Base-by-base conservation (phyloP, 2,113 vertebrate genomes). In the Tyto alba region DNA sequence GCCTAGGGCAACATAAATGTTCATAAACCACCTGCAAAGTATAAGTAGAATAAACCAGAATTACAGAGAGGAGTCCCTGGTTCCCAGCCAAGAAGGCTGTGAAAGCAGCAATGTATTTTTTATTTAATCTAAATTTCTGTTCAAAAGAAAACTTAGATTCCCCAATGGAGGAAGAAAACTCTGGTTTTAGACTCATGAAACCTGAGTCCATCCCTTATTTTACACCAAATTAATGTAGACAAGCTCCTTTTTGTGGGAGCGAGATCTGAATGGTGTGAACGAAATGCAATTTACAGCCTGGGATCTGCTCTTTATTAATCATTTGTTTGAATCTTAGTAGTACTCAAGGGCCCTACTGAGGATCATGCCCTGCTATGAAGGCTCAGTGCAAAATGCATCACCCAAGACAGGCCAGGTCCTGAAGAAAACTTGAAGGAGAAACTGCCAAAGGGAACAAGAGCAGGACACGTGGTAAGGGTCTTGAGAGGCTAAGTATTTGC, bases 251-350 rank as follows among this genome's bases (percentile, higher is more conserved):
- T 93, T 92, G 88, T 90, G 79, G 69, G 77, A 94, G 30, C 7
- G 1, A 94, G 38, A 84, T 81, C 56, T 86, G 88, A 88, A 86
- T 68, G 36, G 85, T 94, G 95, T 90, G 95, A 94, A 97, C 93
- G 90, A 96, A 94, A 87, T 85, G 73, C 57, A 92, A 90, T 93
- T 96, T 93, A 56, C 50, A 94, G 73, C 56, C 45, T 81, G 41
- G 62, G 80, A 87, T 96, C 92, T 96, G 83, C 88, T 94, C 92
- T 96, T 95, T 95, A 95, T 96, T 96, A 96, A 91, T 93, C 62
- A 93, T 93, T 95, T 95, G 77, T 95, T 89, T 86, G 76, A 95
- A 81, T 90, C 69, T 78, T 55, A 41, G 79, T 56, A 64, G 41
- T 75, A 78, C 80, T 93, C 83, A 75, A 81, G 95, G 76, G 90